A percentile compares a stretch with the other conserved stretches of the same genome.
Evolutionary conservation across 2,113 vertebrate species (phyloP).

Genomic region (Heterocephalus glaber): DNA sequence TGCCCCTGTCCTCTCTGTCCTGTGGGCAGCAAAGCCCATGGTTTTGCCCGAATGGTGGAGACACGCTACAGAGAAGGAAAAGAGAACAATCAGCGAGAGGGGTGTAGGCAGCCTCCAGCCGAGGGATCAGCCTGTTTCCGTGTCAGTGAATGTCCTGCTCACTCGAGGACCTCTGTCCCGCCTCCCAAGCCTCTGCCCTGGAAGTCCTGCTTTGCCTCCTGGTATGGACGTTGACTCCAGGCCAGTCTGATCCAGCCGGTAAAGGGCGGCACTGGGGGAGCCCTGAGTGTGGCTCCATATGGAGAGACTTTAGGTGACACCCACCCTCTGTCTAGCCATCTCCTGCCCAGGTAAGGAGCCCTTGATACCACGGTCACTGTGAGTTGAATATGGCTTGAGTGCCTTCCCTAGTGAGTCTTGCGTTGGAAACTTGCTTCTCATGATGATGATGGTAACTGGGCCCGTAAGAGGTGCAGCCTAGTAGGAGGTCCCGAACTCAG

Average conservation of each 20-base stretch:
- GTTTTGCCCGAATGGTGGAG: not conserved
- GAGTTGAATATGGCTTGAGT: not conserved
- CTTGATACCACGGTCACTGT: not conserved
- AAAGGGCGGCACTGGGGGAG: fast-evolving
- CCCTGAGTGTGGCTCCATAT: fast-evolving
- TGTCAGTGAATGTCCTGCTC: not conserved
- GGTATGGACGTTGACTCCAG: not conserved
- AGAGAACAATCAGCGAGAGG: not conserved
- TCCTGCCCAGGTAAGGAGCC: not conserved
- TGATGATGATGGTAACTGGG: not conserved
- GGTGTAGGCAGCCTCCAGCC: not conserved
- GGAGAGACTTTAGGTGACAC: not conserved
- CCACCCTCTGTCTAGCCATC: no score
- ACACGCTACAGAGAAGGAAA: not conserved
- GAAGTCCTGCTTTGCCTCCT: not conserved
- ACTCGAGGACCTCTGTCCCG: not conserved
- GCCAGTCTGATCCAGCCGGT: no score
- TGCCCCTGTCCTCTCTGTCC: not conserved
- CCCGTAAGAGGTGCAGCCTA: not conserved
- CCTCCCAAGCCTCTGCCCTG: fast-evolving
- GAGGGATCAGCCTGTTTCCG: not conserved
- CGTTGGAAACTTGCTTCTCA: not conserved
- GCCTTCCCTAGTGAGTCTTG: not conserved
- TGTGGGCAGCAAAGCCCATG: not conserved
- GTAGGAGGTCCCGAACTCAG: not conserved